These are phyloP conservation scores for Tryphoninae sp. DNA, from an alignment of 2,888 invertebrate genomes.

Conservation along the genomic window DNA sequence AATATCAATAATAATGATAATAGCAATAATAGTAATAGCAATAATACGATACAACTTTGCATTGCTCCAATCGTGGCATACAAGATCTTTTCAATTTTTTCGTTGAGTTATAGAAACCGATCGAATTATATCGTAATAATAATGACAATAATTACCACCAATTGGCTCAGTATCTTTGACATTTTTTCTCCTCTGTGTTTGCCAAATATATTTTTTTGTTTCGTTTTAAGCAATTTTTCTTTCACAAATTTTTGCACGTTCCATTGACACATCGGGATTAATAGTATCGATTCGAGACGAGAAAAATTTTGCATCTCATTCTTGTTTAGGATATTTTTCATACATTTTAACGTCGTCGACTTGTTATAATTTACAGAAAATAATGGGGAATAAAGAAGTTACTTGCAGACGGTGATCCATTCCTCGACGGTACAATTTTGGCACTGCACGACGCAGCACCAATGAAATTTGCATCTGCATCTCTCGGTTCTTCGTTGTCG, in stretches of 20 bases:
- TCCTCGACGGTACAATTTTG: conserved; percentile 93
- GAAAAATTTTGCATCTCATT: no score
- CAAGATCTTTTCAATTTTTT: conserved; percentile 10
- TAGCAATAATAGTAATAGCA: conserved; percentile 19
- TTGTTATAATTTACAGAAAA: neutral
- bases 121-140: conserved; percentile 9
- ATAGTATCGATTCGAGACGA: no score
- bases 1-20: neutral
- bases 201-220: conserved; percentile 10
- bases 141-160: conserved; percentile 13
- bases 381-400: conserved; percentile 69
- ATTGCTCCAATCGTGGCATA: neutral
- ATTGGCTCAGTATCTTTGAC: conserved; percentile 22
- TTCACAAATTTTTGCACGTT: neutral
- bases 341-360: no score
- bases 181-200: neutral
- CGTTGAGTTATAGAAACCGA: neutral
- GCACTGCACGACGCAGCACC: conserved; percentile 97
- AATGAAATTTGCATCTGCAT: conserved; percentile 95
- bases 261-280: no score
- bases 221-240: conserved; percentile 17
- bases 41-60: conserved; percentile 9
- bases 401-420: conserved; percentile 96
- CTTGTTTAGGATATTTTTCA: no score
- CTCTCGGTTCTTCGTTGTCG: conserved; percentile 89